Evolutionary conservation across 2,888 invertebrate species (phyloP).

Genomic region (Cryptus armator): DNA sequence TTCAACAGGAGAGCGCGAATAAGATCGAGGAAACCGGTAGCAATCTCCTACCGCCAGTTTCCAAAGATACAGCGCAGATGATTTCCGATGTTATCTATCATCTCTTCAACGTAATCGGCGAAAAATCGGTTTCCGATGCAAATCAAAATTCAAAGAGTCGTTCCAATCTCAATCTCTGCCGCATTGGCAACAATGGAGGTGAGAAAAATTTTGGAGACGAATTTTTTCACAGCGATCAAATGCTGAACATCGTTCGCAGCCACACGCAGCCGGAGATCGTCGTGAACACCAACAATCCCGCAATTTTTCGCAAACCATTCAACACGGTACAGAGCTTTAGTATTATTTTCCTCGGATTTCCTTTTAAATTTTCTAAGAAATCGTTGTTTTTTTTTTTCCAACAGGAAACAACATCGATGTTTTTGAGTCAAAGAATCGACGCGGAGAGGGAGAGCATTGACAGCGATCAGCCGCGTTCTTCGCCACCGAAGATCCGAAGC

Average conservation of each 20-base stretch:
- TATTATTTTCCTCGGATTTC: background rate
- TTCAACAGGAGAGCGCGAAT: slow-evolving; percentile 75
- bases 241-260: slow-evolving; percentile 70
- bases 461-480: slow-evolving; percentile 73
- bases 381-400: background rate
- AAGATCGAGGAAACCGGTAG: slow-evolving; percentile 80
- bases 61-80: slow-evolving; percentile 75
- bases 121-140: slow-evolving; percentile 66
- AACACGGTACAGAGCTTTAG: slow-evolving; percentile 30
- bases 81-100: slow-evolving; percentile 75
- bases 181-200: background rate
- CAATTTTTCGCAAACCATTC: slow-evolving; percentile 2
- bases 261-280: slow-evolving; percentile 74
- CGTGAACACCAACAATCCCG: slow-evolving; percentile 17
- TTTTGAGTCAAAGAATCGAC: slow-evolving; percentile 72
- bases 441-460: slow-evolving; percentile 63
- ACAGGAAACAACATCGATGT: slow-evolving; percentile 13
- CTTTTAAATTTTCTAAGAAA: slow-evolving; percentile 1
- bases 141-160: slow-evolving; percentile 69
- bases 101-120: slow-evolving; percentile 75
- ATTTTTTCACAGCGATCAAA: slow-evolving; percentile 1
- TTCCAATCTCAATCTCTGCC: slow-evolving; percentile 60
- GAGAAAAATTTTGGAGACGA: slow-evolving; percentile 4
- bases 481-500: slow-evolving; percentile 74
- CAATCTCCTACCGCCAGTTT: slow-evolving; percentile 77